Evolutionary conservation across 1,140 invertebrate genomes (phyloP).

Genomic region (Panagrolaimus sp.): DNA sequence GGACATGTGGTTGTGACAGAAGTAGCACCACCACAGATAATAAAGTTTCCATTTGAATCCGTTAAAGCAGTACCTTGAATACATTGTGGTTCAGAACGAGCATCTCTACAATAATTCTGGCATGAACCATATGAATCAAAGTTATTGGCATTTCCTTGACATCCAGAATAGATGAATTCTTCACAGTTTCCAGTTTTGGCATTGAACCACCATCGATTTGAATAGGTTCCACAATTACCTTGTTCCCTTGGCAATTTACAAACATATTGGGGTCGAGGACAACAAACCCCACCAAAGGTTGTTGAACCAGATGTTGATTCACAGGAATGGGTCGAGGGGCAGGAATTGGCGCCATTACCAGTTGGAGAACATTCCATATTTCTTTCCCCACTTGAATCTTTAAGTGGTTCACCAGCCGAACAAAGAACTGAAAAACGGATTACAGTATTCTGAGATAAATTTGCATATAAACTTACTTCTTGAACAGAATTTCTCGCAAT

Average conservation of each 20-base stretch:
- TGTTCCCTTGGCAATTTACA: slow-evolving; percentile 57
- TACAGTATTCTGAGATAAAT: not conserved
- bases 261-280: slow-evolving; percentile 57
- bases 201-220: slow-evolving; percentile 59
- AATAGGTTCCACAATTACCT: slow-evolving; percentile 58
- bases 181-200: slow-evolving; percentile 59
- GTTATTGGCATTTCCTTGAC: slow-evolving; percentile 52
- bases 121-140: slow-evolving; percentile 58
- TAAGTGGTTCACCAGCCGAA: slow-evolving; percentile 56
- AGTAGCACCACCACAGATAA: slow-evolving; percentile 53
- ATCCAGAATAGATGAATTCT: slow-evolving; percentile 59
- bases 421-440: slow-evolving; percentile 48
- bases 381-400: slow-evolving; percentile 55
- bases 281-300: slow-evolving; percentile 57
- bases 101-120: slow-evolving; percentile 58
- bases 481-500: slow-evolving; percentile 59
- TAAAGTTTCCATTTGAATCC: slow-evolving; percentile 59
- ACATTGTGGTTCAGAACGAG: slow-evolving; percentile 51
- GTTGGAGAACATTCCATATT: slow-evolving; percentile 59
- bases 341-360: slow-evolving; percentile 52
- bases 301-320: slow-evolving; percentile 55
- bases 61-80: slow-evolving; percentile 58
- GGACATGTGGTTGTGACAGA: slow-evolving; percentile 57
- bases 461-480: slow-evolving; percentile 46
- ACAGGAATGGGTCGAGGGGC: slow-evolving; percentile 55